These are phyloP conservation scores for Epirrhoe tristata DNA, from an alignment of 2,888 invertebrate genomes.

Conservation along the genomic window DNA sequence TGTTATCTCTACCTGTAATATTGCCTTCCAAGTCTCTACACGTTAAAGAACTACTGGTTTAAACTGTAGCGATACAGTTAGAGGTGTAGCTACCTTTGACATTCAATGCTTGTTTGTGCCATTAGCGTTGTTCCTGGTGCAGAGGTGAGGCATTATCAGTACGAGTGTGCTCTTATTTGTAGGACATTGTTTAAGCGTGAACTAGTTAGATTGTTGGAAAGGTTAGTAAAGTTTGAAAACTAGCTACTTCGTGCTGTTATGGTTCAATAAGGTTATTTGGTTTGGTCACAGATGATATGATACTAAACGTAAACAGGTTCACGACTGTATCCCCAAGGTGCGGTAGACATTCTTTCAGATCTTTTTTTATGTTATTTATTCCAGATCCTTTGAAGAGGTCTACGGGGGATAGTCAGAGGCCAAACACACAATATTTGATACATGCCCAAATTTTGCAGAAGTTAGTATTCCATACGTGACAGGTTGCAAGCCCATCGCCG, in stretches of 20 bases:
- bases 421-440: too few species aligned
- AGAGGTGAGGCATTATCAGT: constrained; percentile 18
- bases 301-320: too few species aligned
- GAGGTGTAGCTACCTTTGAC: constrained; percentile 44
- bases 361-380: too few species aligned
- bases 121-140: constrained; percentile 20
- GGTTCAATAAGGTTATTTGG: background rate
- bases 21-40: too few species aligned
- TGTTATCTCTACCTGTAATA: too few species aligned
- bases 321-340: too few species aligned
- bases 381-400: too few species aligned
- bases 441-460: too few species aligned
- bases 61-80: constrained; percentile 47
- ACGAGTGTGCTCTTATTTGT: constrained; percentile 3
- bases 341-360: too few species aligned
- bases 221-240: background rate
- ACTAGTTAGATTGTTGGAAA: background rate
- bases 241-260: background rate
- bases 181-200: constrained; percentile 2
- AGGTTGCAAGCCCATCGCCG: background rate
- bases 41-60: constrained; percentile 23
- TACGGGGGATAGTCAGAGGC: too few species aligned
- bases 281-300: background rate
- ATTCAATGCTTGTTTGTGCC: constrained; percentile 42
- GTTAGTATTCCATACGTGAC: too few species aligned